Conservation (phyloP, 2,797 vertebrate genomes). For the Syndactyla subalaris region DNA sequence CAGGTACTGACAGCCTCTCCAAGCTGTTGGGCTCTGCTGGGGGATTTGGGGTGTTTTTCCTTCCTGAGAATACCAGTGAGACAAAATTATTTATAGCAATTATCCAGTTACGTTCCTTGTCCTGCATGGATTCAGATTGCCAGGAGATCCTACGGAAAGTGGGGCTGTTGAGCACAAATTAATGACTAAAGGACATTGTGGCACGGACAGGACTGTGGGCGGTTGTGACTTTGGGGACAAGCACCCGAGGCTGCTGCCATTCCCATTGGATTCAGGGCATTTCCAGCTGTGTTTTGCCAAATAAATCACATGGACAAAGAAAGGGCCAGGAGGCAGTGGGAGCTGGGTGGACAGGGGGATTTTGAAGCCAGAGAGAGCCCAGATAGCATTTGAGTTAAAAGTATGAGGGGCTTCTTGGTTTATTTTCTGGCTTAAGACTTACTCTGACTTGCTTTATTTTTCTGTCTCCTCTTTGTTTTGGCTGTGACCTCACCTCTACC, state of each 20-base stretch:
- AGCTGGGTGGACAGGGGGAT: neutral
- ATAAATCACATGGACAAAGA: accelerated
- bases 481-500: neutral
- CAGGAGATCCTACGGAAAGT: neutral
- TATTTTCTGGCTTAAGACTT: neutral
- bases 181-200: accelerated
- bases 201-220: accelerated
- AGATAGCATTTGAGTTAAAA: neutral
- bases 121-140: accelerated
- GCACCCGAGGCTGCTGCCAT: accelerated
- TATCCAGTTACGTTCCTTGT: accelerated
- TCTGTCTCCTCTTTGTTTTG: constrained; percentile 30
- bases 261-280: neutral
- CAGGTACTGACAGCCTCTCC: accelerated
- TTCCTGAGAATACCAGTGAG: neutral
- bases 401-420: neutral
- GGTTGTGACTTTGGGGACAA: accelerated
- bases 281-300: neutral
- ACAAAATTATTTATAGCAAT: accelerated
- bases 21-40: neutral
- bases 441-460: constrained; percentile 63
- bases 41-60: neutral
- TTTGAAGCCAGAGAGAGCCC: neutral
- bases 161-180: accelerated
- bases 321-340: neutral